A percentile compares a stretch with the other conserved stretches of the same genome.
phyloP scores from a whole-genome alignment of 2,888 invertebrate species.

The Noctua comes region DNA sequence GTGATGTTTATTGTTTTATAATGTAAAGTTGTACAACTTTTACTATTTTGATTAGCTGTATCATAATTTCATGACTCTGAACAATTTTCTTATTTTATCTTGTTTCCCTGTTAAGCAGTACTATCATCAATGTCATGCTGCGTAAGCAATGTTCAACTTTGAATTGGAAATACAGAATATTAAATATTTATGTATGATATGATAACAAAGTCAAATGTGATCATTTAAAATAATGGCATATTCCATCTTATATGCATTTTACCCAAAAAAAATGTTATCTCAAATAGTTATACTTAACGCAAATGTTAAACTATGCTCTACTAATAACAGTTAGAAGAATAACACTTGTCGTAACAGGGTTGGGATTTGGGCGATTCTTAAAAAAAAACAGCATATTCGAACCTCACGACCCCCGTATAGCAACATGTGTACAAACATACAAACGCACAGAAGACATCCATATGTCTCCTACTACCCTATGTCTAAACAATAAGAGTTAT shows the following conservation, averaged over 20 bases:
- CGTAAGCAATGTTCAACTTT: background rate
- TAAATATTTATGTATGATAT: too few relatives aligned
- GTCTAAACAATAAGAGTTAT: slow-evolving; percentile 57
- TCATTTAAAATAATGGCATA: background rate
- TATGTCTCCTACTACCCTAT: slow-evolving; percentile 51
- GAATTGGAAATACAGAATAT: background rate
- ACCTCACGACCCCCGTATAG: slow-evolving; percentile 83
- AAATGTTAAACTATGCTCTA: slow-evolving; percentile 16
- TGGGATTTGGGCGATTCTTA: slow-evolving; percentile 55
- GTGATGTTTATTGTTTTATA: background rate
- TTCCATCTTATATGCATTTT: background rate
- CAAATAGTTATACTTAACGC: background rate
- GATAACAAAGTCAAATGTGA: background rate
- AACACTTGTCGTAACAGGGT: slow-evolving; percentile 61
- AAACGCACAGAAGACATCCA: slow-evolving; percentile 40
- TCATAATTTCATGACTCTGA: slow-evolving; percentile 30
- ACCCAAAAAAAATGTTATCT: background rate
- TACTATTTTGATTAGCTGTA: background rate
- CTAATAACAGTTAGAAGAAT: slow-evolving; percentile 6
- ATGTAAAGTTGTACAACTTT: background rate
- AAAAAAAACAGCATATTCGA: slow-evolving; percentile 74
- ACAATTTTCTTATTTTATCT: slow-evolving; percentile 36
- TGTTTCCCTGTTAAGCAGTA: background rate
- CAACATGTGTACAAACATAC: slow-evolving; percentile 87
- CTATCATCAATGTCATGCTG: slow-evolving; percentile 23